Percentiles rank a stretch among this genome's conserved stretches.
Evolutionary conservation across 2,888 invertebrate genomes (phyloP).

Genomic region (Agonopterix arenella): DNA sequence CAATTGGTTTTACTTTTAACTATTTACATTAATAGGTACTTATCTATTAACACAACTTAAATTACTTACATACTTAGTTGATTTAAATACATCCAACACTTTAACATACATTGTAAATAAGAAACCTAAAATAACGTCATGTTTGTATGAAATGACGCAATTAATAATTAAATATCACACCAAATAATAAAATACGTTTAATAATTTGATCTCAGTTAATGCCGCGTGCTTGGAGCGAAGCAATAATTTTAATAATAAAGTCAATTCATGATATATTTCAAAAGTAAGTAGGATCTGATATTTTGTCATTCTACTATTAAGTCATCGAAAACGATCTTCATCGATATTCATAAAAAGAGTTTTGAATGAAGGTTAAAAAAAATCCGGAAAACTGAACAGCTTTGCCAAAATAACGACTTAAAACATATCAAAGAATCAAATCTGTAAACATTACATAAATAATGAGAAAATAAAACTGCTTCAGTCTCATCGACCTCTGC

Average conservation of each 20-base stretch:
- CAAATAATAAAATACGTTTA: slow-evolving; percentile 22
- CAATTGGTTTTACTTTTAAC: slow-evolving; percentile 6
- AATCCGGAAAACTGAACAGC: too few species aligned
- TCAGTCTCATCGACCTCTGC: slow-evolving; percentile 39
- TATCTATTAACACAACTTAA: slow-evolving; percentile 4
- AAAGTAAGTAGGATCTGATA: too few species aligned
- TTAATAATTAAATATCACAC: slow-evolving; percentile 51
- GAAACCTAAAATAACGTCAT: slow-evolving; percentile 13
- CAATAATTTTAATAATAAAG: too few species aligned
- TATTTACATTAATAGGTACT: slow-evolving; percentile 11
- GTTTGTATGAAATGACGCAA: slow-evolving; percentile 6
- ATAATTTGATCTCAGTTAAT: background rate
- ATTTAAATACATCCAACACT: slow-evolving; percentile 6
- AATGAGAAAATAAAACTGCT: slow-evolving; percentile 16
- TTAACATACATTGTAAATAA: slow-evolving; percentile 10
- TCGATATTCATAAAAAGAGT: too few species aligned
- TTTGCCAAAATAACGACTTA: too few species aligned
- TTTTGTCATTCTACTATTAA: too few species aligned
- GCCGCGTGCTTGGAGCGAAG: too few species aligned
- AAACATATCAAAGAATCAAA: background rate
- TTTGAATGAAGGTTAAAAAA: too few species aligned
- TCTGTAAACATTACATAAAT: background rate
- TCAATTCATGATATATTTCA: too few species aligned
- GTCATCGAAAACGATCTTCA: too few species aligned
- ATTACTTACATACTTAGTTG: background rate